phyloP scores from a whole-genome alignment of 2,797 vertebrate genomes.

The Lagocephalus sceleratus region DNA sequence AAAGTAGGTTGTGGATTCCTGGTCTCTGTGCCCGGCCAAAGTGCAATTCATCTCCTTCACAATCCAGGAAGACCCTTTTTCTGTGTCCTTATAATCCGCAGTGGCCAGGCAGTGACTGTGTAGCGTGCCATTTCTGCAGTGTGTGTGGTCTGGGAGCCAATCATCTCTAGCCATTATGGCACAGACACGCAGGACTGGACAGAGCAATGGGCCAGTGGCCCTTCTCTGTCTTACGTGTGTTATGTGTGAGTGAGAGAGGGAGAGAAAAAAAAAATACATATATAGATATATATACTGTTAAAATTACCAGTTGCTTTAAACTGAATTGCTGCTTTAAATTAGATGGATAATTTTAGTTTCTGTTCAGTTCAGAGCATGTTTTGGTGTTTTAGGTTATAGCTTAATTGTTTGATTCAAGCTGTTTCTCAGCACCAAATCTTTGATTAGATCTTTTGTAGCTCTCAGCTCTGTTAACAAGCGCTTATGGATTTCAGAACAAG shows the following conservation, averaged over 20 bases:
- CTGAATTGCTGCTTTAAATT: slow-evolving; percentile 9
- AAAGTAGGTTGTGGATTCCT: slow-evolving; percentile 44
- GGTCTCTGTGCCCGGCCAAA: slow-evolving; percentile 43
- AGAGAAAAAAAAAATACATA: background rate
- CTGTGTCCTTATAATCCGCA: slow-evolving; percentile 69
- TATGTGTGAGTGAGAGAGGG: slow-evolving; percentile 7
- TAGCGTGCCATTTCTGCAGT: slow-evolving; percentile 63
- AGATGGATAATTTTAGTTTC: slow-evolving; percentile 14
- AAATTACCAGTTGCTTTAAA: slow-evolving; percentile 5
- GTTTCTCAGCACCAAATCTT: slow-evolving; percentile 13
- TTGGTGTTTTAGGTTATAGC: slow-evolving; percentile 12
- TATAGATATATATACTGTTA: background rate
- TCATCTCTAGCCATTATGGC: slow-evolving; percentile 76
- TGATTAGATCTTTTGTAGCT: slow-evolving; percentile 21
- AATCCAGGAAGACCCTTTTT: slow-evolving; percentile 43
- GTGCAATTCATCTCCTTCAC: slow-evolving; percentile 41
- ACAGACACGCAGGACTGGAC: slow-evolving; percentile 74
- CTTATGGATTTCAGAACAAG: slow-evolving; percentile 44
- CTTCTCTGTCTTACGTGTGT: slow-evolving; percentile 38
- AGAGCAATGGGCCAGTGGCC: slow-evolving; percentile 69
- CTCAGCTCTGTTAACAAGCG: slow-evolving; percentile 52
- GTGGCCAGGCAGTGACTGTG: slow-evolving; percentile 68
- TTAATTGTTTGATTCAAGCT: slow-evolving; percentile 16
- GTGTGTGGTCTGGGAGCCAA: slow-evolving; percentile 67
- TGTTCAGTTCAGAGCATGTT: slow-evolving; percentile 8